These are phyloP conservation scores for Aphaenogaster ashmeadi DNA, from an alignment of 1,140 invertebrate species.

Conservation along the genomic window DNA sequence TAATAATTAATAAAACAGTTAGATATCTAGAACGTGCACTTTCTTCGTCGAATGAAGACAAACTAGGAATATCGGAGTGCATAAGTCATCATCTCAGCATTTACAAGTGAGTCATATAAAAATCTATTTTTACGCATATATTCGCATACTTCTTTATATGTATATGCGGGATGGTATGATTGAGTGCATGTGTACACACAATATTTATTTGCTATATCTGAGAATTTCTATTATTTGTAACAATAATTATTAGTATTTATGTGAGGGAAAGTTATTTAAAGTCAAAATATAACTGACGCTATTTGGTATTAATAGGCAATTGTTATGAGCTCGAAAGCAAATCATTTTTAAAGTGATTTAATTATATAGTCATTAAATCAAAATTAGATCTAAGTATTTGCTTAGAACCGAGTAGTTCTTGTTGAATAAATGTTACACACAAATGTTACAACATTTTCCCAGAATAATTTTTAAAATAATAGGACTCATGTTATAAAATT, in stretches of 20 bases:
- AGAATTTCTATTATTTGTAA: no score
- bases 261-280: no score
- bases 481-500: background rate
- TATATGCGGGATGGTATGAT: background rate
- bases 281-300: background rate
- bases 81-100: slow-evolving; percentile 28
- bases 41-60: background rate
- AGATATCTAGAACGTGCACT: background rate
- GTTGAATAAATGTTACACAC: background rate
- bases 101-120: slow-evolving; percentile 48
- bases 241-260: no score
- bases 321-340: background rate
- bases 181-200: no score
- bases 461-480: background rate
- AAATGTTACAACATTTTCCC: background rate
- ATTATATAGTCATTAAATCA: background rate
- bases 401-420: background rate
- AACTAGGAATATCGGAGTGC: background rate
- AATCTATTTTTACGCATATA: slow-evolving; percentile 44
- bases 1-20: background rate
- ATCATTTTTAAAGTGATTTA: background rate
- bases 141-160: background rate
- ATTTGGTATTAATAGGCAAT: background rate
- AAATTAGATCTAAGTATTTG: background rate
- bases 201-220: no score